phyloP scores from a whole-genome alignment of 2,113 vertebrate genomes.

The Sturnus vulgaris region DNA sequence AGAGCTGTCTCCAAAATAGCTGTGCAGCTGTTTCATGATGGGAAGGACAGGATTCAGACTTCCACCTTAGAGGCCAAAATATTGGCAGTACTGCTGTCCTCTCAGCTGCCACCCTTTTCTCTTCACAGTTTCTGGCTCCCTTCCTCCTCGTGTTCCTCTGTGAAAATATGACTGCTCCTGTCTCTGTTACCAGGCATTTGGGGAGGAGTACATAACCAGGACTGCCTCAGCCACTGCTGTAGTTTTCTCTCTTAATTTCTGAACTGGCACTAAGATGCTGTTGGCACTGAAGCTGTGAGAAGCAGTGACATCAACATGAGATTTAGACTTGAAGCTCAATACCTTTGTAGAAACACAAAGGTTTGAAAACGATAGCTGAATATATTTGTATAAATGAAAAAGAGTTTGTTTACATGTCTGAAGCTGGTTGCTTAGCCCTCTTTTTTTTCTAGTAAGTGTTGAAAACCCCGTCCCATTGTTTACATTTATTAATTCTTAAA shows the following conservation, averaged over 20 bases:
- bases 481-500: neutral
- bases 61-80: neutral
- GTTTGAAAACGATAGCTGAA: neutral
- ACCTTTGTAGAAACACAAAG: neutral
- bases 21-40: neutral
- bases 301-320: neutral
- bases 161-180: neutral
- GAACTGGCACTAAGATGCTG: neutral
- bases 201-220: neutral
- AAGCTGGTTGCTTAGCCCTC: neutral
- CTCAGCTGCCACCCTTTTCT: neutral
- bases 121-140: neutral
- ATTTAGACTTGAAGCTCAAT: neutral
- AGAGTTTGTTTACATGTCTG: neutral
- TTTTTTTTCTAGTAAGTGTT: neutral
- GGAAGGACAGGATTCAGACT: neutral
- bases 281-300: neutral
- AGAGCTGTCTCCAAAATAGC: neutral
- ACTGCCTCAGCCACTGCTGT: neutral
- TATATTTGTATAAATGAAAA: neutral
- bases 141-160: neutral
- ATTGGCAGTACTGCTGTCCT: neutral
- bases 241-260: neutral
- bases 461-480: neutral
- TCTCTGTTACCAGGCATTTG: neutral